Evolutionary conservation across 2,888 invertebrate species (phyloP).

Genomic region (Chrysolina haemoptera): DNA sequence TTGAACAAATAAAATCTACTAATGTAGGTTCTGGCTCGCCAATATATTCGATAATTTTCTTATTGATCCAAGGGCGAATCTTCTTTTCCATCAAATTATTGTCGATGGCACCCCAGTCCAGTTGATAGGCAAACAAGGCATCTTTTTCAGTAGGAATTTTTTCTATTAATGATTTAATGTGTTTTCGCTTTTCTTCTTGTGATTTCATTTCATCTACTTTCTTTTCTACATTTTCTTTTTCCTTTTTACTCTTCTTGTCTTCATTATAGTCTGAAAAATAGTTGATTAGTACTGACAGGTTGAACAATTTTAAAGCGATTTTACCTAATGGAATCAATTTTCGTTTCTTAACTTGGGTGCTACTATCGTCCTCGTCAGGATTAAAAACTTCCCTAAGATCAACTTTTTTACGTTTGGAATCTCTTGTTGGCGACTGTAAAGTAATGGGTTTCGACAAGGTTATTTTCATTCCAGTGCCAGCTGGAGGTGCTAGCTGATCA

Average conservation of each 20-base stretch:
- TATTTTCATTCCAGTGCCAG: conserved; percentile 67
- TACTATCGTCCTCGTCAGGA: conserved; percentile 83
- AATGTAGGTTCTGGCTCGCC: conserved; percentile 98
- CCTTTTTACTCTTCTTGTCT: conserved; percentile 67
- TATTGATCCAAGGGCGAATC: conserved; percentile 99
- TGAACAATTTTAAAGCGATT: conserved; percentile 18
- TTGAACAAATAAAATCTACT: conserved; percentile 99
- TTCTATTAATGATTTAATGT: conserved; percentile 97
- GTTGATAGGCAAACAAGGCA: conserved; percentile 93
- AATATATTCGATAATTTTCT: conserved; percentile 99
- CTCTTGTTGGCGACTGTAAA: conserved; percentile 67
- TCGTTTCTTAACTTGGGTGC: conserved; percentile 77
- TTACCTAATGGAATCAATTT: conserved; percentile 85
- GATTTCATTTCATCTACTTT: conserved; percentile 77
- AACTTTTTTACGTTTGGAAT: conserved; percentile 79
- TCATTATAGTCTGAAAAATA: conserved; percentile 74
- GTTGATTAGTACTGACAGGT: not conserved
- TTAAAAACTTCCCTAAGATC: conserved; percentile 90
- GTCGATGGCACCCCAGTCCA: conserved; percentile 90
- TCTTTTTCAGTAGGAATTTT: conserved; percentile 98
- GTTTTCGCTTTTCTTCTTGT: conserved; percentile 95
- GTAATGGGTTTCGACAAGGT: conserved; percentile 68
- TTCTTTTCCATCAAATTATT: conserved; percentile 91
- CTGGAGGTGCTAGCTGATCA: conserved; percentile 60
- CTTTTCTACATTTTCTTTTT: conserved; percentile 68